Evolutionary conservation across 2,113 vertebrate genomes (phyloP).

Genomic region (Aythya baeri): DNA sequence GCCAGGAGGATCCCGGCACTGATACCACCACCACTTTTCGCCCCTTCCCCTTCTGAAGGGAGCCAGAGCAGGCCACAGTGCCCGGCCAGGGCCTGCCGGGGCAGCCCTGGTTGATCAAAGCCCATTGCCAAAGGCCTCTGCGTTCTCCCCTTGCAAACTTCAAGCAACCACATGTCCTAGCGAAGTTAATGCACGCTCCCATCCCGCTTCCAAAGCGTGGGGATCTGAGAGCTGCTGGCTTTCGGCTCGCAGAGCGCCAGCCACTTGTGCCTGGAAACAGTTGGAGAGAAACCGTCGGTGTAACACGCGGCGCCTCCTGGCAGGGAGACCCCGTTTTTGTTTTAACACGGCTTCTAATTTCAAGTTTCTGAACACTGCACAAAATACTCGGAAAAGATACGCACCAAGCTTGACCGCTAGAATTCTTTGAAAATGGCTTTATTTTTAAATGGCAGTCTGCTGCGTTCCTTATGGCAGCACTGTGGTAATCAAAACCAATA

Average conservation of each 20-base stretch:
- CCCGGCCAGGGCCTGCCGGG: rapidly evolving
- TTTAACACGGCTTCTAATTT: neutral
- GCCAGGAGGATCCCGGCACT: no score
- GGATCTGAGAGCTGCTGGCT: neutral
- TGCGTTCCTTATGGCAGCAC: no score
- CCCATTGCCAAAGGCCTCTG: neutral
- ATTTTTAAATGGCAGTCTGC: neutral
- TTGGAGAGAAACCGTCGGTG: neutral
- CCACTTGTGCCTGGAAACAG: neutral
- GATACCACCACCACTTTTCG: rapidly evolving
- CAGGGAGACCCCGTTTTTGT: rapidly evolving
- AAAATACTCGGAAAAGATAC: neutral
- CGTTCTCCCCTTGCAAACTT: neutral
- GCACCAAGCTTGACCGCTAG: neutral
- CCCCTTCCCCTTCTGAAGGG: neutral
- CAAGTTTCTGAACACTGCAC: neutral
- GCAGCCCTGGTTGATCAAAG: neutral
- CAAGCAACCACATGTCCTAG: neutral
- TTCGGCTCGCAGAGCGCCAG: neutral
- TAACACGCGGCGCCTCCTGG: neutral
- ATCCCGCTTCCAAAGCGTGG: neutral
- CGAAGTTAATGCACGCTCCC: neutral
- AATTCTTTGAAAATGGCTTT: rapidly evolving
- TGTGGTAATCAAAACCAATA: neutral
- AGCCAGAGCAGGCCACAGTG: no score